Evolutionary conservation across 2,888 invertebrate species (phyloP).

Genomic region (Caenorhabditis wallacei): DNA sequence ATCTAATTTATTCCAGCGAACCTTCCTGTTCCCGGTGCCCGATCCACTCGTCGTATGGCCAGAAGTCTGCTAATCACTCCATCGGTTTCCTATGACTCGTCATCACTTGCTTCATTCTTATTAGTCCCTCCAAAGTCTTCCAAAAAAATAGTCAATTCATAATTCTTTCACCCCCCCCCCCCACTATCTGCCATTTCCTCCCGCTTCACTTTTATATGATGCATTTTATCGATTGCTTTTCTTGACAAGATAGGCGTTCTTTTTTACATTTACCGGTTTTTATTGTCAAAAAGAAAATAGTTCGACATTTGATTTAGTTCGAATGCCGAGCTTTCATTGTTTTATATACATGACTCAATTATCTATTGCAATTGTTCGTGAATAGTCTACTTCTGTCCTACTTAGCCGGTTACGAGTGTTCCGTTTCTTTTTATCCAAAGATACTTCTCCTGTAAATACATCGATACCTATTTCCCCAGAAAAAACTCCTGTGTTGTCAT

Average conservation of each 20-base stretch:
- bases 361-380: neutral
- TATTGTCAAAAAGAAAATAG: too few species aligned
- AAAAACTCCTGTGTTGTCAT: neutral
- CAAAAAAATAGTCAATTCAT: neutral
- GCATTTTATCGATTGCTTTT: neutral
- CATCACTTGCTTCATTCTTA: conserved; percentile 32
- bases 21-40: neutral
- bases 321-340: too few species aligned
- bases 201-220: neutral
- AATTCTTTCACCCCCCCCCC: too few species aligned
- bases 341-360: neutral
- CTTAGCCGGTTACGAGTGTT: conserved; percentile 44
- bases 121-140: neutral
- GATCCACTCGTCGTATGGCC: conserved; percentile 35
- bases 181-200: neutral
- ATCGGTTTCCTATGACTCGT: conserved; percentile 23
- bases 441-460: neutral
- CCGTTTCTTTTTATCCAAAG: neutral
- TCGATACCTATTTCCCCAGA: neutral
- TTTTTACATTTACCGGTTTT: neutral
- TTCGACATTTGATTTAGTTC: too few species aligned
- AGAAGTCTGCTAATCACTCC: conserved; percentile 38
- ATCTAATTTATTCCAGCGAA: neutral
- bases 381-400: conserved; percentile 7
- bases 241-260: neutral